Evolutionary conservation across 2,113 vertebrate species (phyloP).

Genomic region (Thinocorus orbignyianus): DNA sequence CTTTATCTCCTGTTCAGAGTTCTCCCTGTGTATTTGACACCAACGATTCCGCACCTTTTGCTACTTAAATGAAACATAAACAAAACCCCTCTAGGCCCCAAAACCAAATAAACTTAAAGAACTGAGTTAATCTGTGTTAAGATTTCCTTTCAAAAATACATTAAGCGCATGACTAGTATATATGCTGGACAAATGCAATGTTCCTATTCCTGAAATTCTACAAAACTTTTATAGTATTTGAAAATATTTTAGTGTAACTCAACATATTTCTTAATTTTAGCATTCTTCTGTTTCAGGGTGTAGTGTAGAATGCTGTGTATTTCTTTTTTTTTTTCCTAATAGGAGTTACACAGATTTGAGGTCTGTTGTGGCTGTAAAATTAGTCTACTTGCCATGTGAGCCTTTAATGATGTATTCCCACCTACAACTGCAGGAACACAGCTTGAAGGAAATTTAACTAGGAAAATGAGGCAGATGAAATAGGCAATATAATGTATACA

Average conservation of each 20-base stretch:
- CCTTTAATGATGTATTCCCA: conserved; percentile 3
- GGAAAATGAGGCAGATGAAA: conserved; percentile 55
- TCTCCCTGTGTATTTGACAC: neutral
- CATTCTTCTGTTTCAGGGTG: neutral
- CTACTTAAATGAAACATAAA: neutral
- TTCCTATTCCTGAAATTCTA: neutral
- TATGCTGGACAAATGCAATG: neutral
- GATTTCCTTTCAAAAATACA: neutral
- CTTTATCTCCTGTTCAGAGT: neutral
- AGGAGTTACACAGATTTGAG: neutral
- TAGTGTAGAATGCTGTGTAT: neutral
- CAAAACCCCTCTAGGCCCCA: fast-evolving
- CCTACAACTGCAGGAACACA: neutral
- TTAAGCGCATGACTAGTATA: neutral
- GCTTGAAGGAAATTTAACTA: conserved; percentile 50
- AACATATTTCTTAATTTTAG: neutral
- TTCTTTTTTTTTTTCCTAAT: neutral
- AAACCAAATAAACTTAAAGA: neutral
- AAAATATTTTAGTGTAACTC: neutral
- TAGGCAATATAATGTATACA: conserved; percentile 10
- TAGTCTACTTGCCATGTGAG: neutral
- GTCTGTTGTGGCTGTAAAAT: neutral
- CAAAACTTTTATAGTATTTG: neutral
- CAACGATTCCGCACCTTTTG: neutral
- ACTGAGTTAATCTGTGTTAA: neutral